Conservation (phyloP, 2,113 vertebrate genomes). For the Nycticorax nycticorax region DNA sequence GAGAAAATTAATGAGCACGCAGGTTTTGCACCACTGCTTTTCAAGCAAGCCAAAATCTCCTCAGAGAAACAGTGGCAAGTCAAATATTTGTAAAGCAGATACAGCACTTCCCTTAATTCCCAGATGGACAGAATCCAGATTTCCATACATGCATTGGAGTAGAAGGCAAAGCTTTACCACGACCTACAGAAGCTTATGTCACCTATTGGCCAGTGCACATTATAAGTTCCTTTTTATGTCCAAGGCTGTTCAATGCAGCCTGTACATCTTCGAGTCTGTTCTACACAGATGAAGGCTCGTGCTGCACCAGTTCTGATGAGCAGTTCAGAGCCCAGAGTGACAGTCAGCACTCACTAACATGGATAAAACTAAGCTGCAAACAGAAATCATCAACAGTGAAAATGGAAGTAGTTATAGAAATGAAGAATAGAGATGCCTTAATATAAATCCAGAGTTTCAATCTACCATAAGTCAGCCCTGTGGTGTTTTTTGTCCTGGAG, state of each 20-base stretch:
- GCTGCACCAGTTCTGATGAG: background rate
- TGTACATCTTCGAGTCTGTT: background rate
- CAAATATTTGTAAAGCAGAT: background rate
- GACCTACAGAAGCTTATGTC: background rate
- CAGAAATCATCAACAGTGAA: background rate
- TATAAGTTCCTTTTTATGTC: background rate
- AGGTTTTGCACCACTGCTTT: background rate
- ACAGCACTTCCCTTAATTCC: background rate
- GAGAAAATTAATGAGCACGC: background rate
- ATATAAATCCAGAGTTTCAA: background rate
- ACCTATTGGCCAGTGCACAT: background rate
- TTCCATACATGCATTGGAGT: background rate
- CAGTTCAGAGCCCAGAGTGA: fast-evolving
- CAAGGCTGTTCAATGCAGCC: background rate
- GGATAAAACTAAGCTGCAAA: background rate
- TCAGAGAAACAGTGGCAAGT: background rate
- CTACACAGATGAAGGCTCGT: fast-evolving
- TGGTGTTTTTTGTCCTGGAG: background rate
- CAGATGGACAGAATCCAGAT: background rate
- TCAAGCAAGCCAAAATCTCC: background rate
- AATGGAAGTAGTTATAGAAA: background rate
- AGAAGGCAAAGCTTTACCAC: background rate
- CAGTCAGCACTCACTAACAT: background rate
- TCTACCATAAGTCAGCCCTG: background rate
- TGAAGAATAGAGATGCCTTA: background rate